phyloP scores from a whole-genome alignment of 2,797 vertebrate genomes.

The Poeciliopsis gracilis region DNA sequence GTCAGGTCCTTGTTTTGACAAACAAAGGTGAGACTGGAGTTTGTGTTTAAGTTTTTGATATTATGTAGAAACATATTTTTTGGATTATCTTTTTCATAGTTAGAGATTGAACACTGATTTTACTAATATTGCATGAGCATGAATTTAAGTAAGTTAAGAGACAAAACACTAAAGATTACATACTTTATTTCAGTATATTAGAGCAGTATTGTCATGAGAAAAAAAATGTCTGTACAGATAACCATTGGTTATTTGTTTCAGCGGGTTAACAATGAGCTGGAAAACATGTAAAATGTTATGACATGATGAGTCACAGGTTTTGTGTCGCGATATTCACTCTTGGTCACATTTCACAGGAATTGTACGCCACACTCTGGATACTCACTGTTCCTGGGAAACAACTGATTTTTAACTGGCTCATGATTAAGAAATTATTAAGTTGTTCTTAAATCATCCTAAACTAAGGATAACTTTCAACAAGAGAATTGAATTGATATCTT shows the following conservation, averaged over 20 bases:
- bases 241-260: neutral
- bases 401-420: constrained; percentile 1
- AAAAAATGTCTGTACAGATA: neutral
- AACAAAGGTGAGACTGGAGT: neutral
- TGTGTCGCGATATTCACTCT: neutral
- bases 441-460: constrained; percentile 7
- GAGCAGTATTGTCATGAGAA: neutral
- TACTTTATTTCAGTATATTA: neutral
- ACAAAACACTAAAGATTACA: neutral
- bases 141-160: neutral
- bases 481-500: neutral
- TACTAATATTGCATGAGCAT: neutral
- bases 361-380: neutral
- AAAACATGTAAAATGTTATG: neutral
- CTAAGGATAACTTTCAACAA: neutral
- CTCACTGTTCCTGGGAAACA: constrained; percentile 9
- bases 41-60: neutral
- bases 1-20: neutral
- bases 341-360: constrained; percentile 3
- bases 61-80: neutral
- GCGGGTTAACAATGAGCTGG: neutral
- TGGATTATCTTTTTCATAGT: neutral
- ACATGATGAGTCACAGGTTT: neutral
- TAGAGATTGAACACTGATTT: neutral
- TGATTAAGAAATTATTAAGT: constrained; percentile 1